phyloP scores from a whole-genome alignment of 2,797 vertebrate genomes.

The Malacoraja senta region DNA sequence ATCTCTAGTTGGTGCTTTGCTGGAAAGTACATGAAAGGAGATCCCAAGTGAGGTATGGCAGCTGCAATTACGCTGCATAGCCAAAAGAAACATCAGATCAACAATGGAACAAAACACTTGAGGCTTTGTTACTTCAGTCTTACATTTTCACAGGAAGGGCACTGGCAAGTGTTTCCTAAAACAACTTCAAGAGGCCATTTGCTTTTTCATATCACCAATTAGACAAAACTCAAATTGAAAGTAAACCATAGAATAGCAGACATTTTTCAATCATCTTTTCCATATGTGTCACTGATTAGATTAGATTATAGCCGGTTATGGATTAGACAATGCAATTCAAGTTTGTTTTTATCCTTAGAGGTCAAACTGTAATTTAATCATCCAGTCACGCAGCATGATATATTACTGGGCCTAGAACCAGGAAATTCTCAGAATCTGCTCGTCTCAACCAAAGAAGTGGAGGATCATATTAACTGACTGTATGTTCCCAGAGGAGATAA shows the following conservation, averaged over 20 bases:
- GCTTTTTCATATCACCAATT: not conserved
- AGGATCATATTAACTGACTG: not conserved
- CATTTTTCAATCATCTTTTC: not conserved
- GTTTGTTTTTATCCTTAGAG: not conserved
- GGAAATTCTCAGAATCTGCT: not conserved
- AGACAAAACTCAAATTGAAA: not conserved
- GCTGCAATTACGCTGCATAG: not conserved
- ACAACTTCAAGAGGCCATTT: not conserved
- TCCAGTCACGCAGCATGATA: not conserved
- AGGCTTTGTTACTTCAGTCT: not conserved
- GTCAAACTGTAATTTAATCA: not conserved
- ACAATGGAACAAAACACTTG: not conserved
- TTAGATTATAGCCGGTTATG: not conserved
- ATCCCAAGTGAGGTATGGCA: not conserved
- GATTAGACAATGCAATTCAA: not conserved
- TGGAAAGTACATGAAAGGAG: not conserved
- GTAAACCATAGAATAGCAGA: not conserved
- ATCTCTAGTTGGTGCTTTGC: too few relatives aligned
- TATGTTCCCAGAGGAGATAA: not conserved
- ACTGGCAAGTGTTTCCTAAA: not conserved
- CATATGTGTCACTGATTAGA: not conserved
- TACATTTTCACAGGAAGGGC: not conserved
- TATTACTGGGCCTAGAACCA: not conserved
- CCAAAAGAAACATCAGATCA: not conserved
- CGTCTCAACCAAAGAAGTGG: not conserved